Base-by-base conservation (phyloP, 2,888 invertebrate genomes). In the Tuberolachnus salignus region DNA sequence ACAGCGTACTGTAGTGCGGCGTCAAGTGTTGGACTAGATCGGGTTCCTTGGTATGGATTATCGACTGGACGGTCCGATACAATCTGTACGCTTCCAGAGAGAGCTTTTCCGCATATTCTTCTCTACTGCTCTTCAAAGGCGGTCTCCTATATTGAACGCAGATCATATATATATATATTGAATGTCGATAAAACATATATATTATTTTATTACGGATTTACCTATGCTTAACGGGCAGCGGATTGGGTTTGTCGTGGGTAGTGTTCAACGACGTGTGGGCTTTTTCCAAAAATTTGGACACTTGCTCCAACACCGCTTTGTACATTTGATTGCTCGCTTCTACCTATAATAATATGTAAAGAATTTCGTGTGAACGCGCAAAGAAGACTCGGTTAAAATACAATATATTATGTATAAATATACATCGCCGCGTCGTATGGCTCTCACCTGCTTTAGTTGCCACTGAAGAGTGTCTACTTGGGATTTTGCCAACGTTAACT, bases 321-420 rank as follows among this genome's bases (percentile, higher is more conserved):
- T 91, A 91, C 91, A 92, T 92, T 85, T 90, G 90, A 82, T 91
- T 88, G 85, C 90, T 91, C 73, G 90, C 88, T 85, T 91, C 91
- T 81, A 90, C 89, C 83, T 83, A 81, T 16, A 16, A 72, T 19
- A 46, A 49, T 8, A 51, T 49, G 13, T 0, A 26, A 51, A 73
- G 34, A 19, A 49, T 21, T 55, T 64, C 42, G 13, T 49, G 51
- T 51, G 16, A 66, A 71, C 57, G 44, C 57, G 16, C 44, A 53
- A 16, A 10, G 11, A 44, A 55, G 26, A 55, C 19, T 14, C 1
- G 21, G 21, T 46, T 3, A 51, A 55, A 49, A 72, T 10, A 55
- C 63, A 9, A 34, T 10, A 14, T 26, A 55, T 42, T 69, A 66
- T 63, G 11, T 67, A 44, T 46, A 78, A 21, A 51, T 42, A 69